Conservation (phyloP, 2,113 vertebrate species). For the Labrus mixtus region DNA sequence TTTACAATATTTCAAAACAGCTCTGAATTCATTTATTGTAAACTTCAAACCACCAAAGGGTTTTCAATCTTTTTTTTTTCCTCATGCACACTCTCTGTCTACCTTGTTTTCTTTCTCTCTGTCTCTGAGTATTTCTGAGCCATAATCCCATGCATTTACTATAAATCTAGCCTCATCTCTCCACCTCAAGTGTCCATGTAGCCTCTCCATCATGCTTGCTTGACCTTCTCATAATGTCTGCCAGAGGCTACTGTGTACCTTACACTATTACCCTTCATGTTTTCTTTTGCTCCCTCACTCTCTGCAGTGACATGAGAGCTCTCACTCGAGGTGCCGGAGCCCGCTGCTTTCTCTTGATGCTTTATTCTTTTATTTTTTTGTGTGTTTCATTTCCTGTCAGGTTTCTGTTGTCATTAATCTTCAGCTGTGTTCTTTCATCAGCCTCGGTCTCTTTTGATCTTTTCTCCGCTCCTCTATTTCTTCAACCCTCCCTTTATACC, state of each 20-base stretch:
- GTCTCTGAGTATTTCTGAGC: neutral
- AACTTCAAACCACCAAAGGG: too few species aligned
- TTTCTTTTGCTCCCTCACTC: constrained; percentile 35
- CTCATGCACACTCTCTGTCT: neutral
- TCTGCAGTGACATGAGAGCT: constrained; percentile 41
- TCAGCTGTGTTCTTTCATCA: constrained; percentile 41
- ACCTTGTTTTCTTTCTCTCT: neutral
- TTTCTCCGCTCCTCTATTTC: constrained; percentile 18
- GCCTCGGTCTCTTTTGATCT: constrained; percentile 42
- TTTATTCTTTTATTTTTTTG: constrained; percentile 13
- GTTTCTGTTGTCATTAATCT: constrained; percentile 24
- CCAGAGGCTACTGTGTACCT: constrained; percentile 45
- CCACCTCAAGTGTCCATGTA: constrained; percentile 5
- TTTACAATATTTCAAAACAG: too few species aligned
- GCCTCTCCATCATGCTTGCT: constrained; percentile 47
- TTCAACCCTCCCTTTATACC: neutral
- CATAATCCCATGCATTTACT: constrained; percentile 21
- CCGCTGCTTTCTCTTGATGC: constrained; percentile 29
- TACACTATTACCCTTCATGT: constrained; percentile 45
- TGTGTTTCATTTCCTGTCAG: constrained; percentile 18
- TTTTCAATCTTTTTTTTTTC: too few species aligned
- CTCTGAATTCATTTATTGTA: too few species aligned
- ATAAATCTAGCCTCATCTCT: constrained; percentile 19
- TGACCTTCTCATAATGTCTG: constrained; percentile 67
- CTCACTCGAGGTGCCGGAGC: constrained; percentile 22